phyloP scores from a whole-genome alignment of 2,888 invertebrate species.

The Meiosimyza decipiens region DNA sequence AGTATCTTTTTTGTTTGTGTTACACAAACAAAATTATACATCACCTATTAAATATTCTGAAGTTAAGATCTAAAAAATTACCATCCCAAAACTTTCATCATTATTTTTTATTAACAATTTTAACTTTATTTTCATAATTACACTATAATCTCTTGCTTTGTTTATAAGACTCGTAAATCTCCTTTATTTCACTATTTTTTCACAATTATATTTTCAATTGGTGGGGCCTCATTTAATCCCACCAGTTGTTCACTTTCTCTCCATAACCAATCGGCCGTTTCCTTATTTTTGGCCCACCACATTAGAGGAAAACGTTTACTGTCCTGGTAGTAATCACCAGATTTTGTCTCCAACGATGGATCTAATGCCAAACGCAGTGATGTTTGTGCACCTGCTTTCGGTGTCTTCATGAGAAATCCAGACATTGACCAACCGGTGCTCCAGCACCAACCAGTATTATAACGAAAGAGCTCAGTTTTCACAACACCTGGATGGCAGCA shows the following conservation, averaged over 20 bases:
- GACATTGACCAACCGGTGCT: no score
- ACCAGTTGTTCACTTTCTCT: slow-evolving; percentile 63
- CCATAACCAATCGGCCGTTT: slow-evolving; percentile 73
- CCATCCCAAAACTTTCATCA: no score
- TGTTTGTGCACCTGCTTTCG: slow-evolving; percentile 62
- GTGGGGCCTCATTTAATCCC: slow-evolving; percentile 42
- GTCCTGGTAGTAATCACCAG: slow-evolving; percentile 70
- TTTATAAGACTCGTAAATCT: background rate
- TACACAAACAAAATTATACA: no score
- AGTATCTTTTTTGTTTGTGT: no score
- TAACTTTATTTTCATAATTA: no score
- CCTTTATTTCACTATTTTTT: background rate
- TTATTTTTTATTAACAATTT: no score
- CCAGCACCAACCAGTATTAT: no score
- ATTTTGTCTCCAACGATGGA: slow-evolving; percentile 55
- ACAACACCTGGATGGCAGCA: slow-evolving; percentile 74
- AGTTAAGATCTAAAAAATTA: no score
- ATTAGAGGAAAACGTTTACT: slow-evolving; percentile 69
- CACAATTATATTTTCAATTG: background rate
- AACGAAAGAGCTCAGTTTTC: slow-evolving; percentile 71
- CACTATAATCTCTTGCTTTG: background rate
- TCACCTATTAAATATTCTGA: no score
- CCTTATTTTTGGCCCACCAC: slow-evolving; percentile 69
- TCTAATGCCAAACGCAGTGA: slow-evolving; percentile 59
- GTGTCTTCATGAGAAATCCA: slow-evolving; percentile 55